Conservation (phyloP, 2,888 invertebrate species). For the Tethea ocularis region DNA sequence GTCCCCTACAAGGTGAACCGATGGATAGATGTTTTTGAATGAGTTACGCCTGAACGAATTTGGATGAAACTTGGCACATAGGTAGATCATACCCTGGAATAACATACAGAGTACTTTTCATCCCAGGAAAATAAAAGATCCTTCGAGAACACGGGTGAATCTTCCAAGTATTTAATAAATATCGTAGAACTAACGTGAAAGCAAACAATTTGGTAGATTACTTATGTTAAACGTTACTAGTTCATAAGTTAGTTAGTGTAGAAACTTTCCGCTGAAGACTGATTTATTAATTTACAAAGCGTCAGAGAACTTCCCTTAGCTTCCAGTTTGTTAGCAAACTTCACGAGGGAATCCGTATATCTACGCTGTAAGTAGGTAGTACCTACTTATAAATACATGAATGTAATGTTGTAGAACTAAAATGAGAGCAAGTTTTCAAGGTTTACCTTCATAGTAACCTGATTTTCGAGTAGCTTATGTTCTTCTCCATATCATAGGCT, state of each 20-base stretch:
- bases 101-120: too few relatives aligned
- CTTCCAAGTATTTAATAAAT: not conserved
- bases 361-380: not conserved
- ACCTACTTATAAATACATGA: not conserved
- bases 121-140: too few relatives aligned
- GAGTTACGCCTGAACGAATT: too few relatives aligned
- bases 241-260: not conserved
- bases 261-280: not conserved
- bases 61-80: too few relatives aligned
- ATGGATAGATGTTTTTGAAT: too few relatives aligned
- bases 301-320: not conserved
- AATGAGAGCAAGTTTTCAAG: not conserved
- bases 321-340: not conserved
- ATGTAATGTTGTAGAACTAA: not conserved
- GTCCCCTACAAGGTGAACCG: too few relatives aligned
- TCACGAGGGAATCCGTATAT: not conserved
- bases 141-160: too few relatives aligned
- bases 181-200: not conserved
- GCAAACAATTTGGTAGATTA: not conserved
- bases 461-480: too few relatives aligned
- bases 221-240: not conserved
- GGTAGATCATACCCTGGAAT: too few relatives aligned
- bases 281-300: conserved; percentile 5
- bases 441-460: not conserved
- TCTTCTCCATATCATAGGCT: too few relatives aligned